Conservation (phyloP, 2,888 invertebrate species). For the Coecobrya sp. region DNA sequence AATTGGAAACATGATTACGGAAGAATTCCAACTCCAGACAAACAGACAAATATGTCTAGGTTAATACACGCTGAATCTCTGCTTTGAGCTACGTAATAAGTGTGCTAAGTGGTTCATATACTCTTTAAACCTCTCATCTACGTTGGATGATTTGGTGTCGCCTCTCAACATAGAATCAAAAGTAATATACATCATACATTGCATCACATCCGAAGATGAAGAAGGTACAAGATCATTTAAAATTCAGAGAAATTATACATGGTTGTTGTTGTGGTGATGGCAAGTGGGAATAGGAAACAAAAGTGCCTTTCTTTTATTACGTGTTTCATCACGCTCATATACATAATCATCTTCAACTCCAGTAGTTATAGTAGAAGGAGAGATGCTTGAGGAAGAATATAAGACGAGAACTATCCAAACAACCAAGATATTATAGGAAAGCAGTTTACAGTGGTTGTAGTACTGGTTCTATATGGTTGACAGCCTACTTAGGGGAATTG, state of each 20-base stretch:
- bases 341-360: background rate
- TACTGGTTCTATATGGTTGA: background rate
- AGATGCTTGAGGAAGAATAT: background rate
- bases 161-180: background rate
- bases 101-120: background rate
- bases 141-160: background rate
- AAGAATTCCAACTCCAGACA: too few species aligned
- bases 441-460: background rate
- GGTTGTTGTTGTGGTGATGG: conserved; percentile 36
- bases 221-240: conserved; percentile 31
- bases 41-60: too few species aligned
- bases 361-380: background rate
- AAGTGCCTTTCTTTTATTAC: background rate
- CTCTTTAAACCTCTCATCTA: background rate
- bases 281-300: conserved; percentile 34
- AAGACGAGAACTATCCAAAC: background rate
- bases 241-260: conserved; percentile 2
- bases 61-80: too few species aligned
- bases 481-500: conserved; percentile 59
- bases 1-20: too few species aligned
- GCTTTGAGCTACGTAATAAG: background rate
- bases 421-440: background rate
- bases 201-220: background rate
- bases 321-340: background rate
- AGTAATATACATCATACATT: background rate